Conservation (phyloP, 2,888 invertebrate species). For the Drosophila yooni region DNA sequence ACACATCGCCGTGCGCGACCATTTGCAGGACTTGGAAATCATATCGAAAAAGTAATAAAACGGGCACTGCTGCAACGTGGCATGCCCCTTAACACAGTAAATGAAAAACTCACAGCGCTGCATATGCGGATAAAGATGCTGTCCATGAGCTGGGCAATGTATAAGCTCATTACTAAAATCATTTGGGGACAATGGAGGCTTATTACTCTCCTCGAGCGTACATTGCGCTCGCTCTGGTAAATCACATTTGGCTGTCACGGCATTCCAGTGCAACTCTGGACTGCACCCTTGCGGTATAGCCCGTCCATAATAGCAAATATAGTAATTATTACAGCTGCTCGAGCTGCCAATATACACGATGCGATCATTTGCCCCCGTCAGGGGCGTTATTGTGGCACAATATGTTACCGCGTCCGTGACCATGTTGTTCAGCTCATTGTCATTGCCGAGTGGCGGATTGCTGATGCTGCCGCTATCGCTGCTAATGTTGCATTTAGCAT, state of each 20-base stretch:
- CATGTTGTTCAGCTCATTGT: constrained; percentile 44
- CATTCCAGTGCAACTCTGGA: constrained; percentile 82
- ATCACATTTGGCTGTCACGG: constrained; percentile 81
- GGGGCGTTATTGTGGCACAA: constrained; percentile 56
- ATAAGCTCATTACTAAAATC: constrained; percentile 51
- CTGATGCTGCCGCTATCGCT: constrained; percentile 5
- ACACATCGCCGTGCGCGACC: constrained; percentile 79
- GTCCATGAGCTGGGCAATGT: constrained; percentile 78
- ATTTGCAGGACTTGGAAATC: constrained; percentile 76
- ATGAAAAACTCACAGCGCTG: constrained; percentile 83
- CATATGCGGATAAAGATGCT: constrained; percentile 83
- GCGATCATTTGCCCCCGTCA: constrained; percentile 54
- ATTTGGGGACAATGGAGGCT: constrained; percentile 4
- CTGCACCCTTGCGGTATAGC: constrained; percentile 82
- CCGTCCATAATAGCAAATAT: constrained; percentile 83
- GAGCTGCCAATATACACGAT: constrained; percentile 80
- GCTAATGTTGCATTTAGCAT: constrained; percentile 66
- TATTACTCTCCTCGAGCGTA: constrained; percentile 31
- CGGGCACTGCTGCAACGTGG: constrained; percentile 83
- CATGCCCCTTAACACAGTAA: constrained; percentile 83
- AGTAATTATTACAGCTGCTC: constrained; percentile 79
- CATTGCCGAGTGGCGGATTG: constrained; percentile 6
- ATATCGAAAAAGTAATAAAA: constrained; percentile 83
- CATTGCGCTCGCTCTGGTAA: constrained; percentile 80
- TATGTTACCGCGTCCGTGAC: constrained; percentile 63